Conservation (phyloP, 1,140 invertebrate genomes). For the Leptinotarsa defecta region DNA sequence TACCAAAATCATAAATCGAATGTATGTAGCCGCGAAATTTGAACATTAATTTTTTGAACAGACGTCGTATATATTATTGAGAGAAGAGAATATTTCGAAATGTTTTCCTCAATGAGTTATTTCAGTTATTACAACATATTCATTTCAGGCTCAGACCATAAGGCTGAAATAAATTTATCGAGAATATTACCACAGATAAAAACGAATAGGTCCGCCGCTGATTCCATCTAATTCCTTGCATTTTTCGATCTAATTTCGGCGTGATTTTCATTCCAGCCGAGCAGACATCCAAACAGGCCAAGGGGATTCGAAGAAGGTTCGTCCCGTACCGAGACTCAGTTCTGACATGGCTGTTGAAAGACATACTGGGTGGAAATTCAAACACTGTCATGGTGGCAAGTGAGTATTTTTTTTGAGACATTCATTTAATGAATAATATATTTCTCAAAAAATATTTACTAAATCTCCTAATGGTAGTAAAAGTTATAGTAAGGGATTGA, state of each 20-base stretch:
- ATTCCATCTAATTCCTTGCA: not conserved
- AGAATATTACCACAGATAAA: not conserved
- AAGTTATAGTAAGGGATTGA: no score
- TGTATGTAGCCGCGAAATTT: no score
- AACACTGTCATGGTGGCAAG: constrained; percentile 64
- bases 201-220: not conserved
- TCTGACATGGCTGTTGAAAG: constrained; percentile 89
- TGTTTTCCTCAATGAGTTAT: no score
- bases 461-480: no score
- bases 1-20: no score
- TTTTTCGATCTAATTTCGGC: constrained; percentile 22
- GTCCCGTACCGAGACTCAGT: constrained; percentile 99
- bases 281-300: constrained; percentile 29
- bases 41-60: no score
- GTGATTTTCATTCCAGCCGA: constrained; percentile 32
- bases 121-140: no score
- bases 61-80: no score
- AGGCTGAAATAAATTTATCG: no score
- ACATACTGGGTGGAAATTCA: constrained; percentile 62
- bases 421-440: not conserved
- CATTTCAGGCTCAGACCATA: no score
- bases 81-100: no score
- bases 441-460: no score
- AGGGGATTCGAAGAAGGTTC: constrained; percentile 72
- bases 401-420: constrained; percentile 49